phyloP scores from a whole-genome alignment of 2,888 invertebrate genomes.

The Molorchus minor region DNA sequence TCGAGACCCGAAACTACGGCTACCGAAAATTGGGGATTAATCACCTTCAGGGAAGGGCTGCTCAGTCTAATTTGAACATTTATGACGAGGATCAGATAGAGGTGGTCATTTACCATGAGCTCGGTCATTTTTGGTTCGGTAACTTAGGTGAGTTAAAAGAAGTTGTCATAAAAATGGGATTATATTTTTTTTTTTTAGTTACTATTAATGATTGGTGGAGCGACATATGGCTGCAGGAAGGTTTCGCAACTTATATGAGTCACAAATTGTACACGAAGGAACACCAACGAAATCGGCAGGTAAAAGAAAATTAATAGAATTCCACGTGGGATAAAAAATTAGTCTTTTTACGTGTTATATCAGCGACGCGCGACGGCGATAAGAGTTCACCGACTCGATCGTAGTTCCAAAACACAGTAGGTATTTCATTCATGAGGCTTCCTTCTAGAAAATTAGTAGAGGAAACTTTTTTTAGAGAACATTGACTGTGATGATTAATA shows the following conservation, averaged over 20 bases:
- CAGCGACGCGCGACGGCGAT: no score
- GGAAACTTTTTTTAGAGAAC: no score
- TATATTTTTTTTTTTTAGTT: slow-evolving; percentile 43
- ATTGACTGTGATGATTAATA: no score
- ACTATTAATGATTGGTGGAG: slow-evolving; percentile 53
- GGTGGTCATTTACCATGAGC: slow-evolving; percentile 47
- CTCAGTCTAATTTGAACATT: slow-evolving; percentile 31
- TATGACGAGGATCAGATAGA: slow-evolving; percentile 37
- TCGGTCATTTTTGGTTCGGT: slow-evolving; percentile 54
- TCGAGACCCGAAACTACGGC: slow-evolving; percentile 42
- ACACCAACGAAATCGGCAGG: no score
- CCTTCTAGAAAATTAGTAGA: no score
- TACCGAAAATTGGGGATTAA: slow-evolving; percentile 53
- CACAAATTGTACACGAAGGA: slow-evolving; percentile 37
- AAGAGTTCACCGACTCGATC: no score
- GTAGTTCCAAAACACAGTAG: no score
- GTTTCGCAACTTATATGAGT: slow-evolving; percentile 48
- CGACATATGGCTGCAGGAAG: slow-evolving; percentile 53
- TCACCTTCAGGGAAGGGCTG: slow-evolving; percentile 46
- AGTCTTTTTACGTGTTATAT: no score
- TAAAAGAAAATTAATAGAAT: no score
- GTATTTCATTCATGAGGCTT: no score
- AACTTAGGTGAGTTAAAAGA: slow-evolving; percentile 47
- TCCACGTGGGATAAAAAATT: no score
- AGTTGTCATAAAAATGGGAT: no score